phyloP scores from a whole-genome alignment of 2,888 invertebrate genomes.

The Hymenopus coronatus region DNA sequence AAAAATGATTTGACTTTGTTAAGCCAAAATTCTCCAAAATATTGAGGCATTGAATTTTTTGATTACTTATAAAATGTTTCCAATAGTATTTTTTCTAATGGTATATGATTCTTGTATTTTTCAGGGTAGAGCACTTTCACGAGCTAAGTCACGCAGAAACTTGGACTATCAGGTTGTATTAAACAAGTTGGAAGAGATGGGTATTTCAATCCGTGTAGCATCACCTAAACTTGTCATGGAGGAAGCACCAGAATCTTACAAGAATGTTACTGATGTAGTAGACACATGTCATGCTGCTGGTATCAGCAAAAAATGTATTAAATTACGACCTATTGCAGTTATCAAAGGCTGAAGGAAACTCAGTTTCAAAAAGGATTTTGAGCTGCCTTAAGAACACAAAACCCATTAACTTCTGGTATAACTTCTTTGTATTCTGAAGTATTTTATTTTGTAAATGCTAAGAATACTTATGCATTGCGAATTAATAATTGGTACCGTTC shows the following conservation, averaged over 20 bases:
- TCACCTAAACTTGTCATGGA: slow-evolving; percentile 99
- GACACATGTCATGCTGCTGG: slow-evolving; percentile 97
- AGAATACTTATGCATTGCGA: background rate
- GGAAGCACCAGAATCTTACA: slow-evolving; percentile 99
- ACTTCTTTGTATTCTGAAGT: background rate
- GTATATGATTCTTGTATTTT: slow-evolving; percentile 37
- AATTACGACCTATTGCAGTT: slow-evolving; percentile 95
- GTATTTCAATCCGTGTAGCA: slow-evolving; percentile 94
- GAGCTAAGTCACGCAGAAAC: slow-evolving; percentile 95
- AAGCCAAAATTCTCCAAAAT: too few relatives aligned
- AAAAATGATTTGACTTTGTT: too few relatives aligned
- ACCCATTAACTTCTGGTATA: background rate
- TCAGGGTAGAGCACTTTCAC: slow-evolving; percentile 92
- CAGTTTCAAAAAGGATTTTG: background rate
- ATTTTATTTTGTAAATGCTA: background rate
- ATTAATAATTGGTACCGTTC: background rate
- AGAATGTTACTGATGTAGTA: slow-evolving; percentile 99
- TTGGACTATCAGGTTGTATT: slow-evolving; percentile 91
- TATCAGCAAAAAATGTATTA: slow-evolving; percentile 94
- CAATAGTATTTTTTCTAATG: background rate
- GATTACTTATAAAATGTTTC: too few relatives aligned
- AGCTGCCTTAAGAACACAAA: background rate
- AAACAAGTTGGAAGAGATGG: slow-evolving; percentile 73
- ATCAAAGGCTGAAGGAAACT: slow-evolving; percentile 79
- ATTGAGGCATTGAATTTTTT: too few relatives aligned